Evolutionary conservation across 2,888 invertebrate genomes (phyloP).

Genomic region (Parthenolecanium corni): DNA sequence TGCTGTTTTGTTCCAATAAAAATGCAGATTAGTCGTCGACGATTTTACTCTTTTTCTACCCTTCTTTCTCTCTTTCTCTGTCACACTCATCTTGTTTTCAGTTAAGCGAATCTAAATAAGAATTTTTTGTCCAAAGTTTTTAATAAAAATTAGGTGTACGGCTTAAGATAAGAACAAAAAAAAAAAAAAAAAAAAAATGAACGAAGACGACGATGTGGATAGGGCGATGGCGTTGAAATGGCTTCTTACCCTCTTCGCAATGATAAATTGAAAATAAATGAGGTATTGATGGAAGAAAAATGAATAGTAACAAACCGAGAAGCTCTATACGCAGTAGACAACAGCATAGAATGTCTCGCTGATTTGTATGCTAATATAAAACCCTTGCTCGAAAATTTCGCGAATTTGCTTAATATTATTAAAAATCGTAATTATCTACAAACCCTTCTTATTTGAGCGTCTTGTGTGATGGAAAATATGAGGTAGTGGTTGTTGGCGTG

Average conservation of each 20-base stretch:
- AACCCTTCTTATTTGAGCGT: constrained; percentile 10
- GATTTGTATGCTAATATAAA: constrained; percentile 28
- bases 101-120: neutral
- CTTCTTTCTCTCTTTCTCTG: neutral
- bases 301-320: constrained; percentile 6
- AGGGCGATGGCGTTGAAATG: neutral
- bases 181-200: constrained; percentile 9
- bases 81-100: too few relatives aligned
- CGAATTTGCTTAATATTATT: constrained; percentile 26
- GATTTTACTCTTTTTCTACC: neutral
- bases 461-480: too few relatives aligned
- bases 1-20: constrained; percentile 13
- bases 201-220: neutral
- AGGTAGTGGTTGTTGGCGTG: too few relatives aligned
- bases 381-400: constrained; percentile 23
- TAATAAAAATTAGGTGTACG: constrained; percentile 24
- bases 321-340: too few relatives aligned
- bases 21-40: constrained; percentile 22
- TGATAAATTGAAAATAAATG: constrained; percentile 29
- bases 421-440: constrained; percentile 25
- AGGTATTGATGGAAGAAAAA: constrained; percentile 29
- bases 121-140: constrained; percentile 12
- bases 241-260: constrained; percentile 23
- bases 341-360: constrained; percentile 1
- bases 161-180: constrained; percentile 16